Conservation (phyloP, 2,797 vertebrate species). For the Streptopelia turtur region DNA sequence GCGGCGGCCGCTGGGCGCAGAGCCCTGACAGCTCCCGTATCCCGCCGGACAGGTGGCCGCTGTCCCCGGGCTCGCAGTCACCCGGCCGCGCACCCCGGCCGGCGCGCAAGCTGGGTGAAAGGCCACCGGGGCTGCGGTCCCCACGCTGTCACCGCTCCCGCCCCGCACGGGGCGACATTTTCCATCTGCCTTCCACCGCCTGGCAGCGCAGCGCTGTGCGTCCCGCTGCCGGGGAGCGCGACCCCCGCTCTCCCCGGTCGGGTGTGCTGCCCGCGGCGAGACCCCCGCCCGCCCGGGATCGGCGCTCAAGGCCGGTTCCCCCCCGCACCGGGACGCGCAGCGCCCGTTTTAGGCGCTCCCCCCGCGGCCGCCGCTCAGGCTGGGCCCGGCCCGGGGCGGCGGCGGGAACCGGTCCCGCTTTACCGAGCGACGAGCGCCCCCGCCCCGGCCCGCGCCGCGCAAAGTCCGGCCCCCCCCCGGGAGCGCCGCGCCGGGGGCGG, state of each 20-base stretch:
- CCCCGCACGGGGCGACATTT: neutral
- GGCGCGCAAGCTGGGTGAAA: neutral
- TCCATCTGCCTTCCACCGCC: neutral
- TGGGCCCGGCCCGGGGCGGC: neutral
- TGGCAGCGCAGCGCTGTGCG: too few species aligned
- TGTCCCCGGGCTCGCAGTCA: neutral
- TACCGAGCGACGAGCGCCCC: neutral
- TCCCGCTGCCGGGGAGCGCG: neutral
- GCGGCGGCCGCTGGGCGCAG: neutral
- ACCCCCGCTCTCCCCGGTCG: neutral
- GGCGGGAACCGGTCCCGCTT: neutral
- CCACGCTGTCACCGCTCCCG: neutral
- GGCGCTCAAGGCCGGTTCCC: neutral
- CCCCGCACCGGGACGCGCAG: too few species aligned
- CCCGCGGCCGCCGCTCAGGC: neutral
- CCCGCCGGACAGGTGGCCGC: conserved; percentile 24
- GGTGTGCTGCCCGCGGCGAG: neutral
- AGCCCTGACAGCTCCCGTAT: conserved; percentile 33
- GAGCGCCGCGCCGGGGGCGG: neutral
- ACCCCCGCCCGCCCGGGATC: neutral
- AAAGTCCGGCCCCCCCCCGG: neutral
- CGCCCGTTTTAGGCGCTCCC: too few species aligned
- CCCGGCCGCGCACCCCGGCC: neutral
- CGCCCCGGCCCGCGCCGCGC: neutral
- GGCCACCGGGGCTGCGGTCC: neutral